Base-by-base conservation (phyloP, 1,140 invertebrate species). In the Drosophila repleta region DNA sequence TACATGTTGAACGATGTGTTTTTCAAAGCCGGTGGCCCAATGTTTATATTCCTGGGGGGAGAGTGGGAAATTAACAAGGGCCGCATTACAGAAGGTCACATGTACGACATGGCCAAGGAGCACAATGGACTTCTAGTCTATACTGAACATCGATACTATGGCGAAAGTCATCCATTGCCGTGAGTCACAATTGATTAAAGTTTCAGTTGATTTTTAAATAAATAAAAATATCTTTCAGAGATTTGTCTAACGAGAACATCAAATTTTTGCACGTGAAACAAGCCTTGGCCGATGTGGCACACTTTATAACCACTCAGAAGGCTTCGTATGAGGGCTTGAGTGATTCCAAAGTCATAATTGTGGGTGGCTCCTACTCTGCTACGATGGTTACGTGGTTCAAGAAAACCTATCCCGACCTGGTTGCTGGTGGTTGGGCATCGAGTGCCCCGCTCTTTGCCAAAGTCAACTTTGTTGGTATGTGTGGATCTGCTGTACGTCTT, bases 101-200 rank as follows among this genome's bases (percentile, higher is more conserved):
- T 94, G 37, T 92, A 93, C 67, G 93, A 94, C 29, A 81, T 95
- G 57, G 95, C 94, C 17, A 92, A 93, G 56, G 76, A 92, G 21
- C 91, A 94, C 73, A 93, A 93, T 15, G 96, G 95, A 8, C 92
- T 92, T 0, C 85, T 95, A 74, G 94, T 93, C 82, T 94, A 95
- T 45, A 94, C 96, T 7, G 96, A 97, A 88, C 96, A 97, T 92
- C 94, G 96, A 67, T 97, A 94, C 90, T 97, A 97, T 90, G 96
- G 96, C 17, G 91, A 95, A 82, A 96, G 95, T 91, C 93, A 92
- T 71, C 96, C 96, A 1, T 93, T 94, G 15, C 58, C 29, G 71
- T 80, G 20, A 88, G 93, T 94, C 92, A 4, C 13, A 20, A 41
- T 41, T n/a, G n/a, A 41, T 3, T 15, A 17, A 13, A 39, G 13